A percentile compares a stretch with the other conserved stretches of the same genome.
phyloP scores from a whole-genome alignment of 2,113 vertebrate genomes.

The Australoheros scitulus region DNA sequence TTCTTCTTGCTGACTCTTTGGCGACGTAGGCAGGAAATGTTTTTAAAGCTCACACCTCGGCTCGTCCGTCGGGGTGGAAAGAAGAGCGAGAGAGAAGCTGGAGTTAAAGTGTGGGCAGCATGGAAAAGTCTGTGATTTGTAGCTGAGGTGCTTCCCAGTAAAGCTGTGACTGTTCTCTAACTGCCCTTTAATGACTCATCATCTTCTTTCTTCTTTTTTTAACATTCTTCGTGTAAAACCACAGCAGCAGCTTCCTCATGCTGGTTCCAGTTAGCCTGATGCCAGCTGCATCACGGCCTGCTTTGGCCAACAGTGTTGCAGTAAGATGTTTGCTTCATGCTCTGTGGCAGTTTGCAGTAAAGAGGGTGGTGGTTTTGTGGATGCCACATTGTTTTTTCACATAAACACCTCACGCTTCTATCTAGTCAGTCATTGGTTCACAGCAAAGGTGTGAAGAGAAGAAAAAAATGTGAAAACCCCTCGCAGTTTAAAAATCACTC shows the following conservation, averaged over 20 bases:
- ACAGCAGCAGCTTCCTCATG: not conserved
- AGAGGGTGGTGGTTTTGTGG: not conserved
- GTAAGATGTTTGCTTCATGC: not conserved
- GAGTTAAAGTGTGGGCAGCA: not conserved
- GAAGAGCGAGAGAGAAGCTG: not conserved
- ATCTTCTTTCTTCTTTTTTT: not conserved
- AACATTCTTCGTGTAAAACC: not conserved
- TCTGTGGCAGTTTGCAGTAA: not conserved
- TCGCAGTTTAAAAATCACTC: not conserved
- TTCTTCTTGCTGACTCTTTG: not conserved
- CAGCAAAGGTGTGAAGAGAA: not conserved
- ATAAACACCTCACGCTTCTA: not conserved
- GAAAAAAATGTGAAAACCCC: not conserved
- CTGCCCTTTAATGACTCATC: not conserved
- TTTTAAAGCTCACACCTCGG: not conserved
- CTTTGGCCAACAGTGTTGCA: not conserved
- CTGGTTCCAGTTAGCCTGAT: not conserved
- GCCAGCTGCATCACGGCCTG: fast-evolving
- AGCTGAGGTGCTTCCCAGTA: not conserved
- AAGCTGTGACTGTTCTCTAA: not conserved
- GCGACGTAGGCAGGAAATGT: not conserved
- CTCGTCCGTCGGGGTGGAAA: not conserved
- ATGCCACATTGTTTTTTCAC: not conserved
- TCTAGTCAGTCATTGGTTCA: not conserved
- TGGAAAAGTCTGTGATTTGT: constrained; percentile 1